Evolutionary conservation across 2,113 vertebrate genomes (phyloP).

Genomic region (Merops nubicus): DNA sequence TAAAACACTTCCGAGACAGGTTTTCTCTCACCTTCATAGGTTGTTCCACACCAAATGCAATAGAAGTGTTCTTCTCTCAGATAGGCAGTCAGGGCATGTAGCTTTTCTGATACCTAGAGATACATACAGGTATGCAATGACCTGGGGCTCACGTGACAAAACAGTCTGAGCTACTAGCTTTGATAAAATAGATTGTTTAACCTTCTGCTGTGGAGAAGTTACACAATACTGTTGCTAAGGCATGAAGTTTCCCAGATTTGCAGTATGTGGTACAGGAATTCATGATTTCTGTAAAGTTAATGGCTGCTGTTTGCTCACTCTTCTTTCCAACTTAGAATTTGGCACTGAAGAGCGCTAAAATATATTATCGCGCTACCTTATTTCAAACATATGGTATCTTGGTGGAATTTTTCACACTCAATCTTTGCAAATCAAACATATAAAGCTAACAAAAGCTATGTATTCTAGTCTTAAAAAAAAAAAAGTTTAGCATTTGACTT

Average conservation of each 20-base stretch:
- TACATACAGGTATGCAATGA: background rate
- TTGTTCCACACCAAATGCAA: constrained; percentile 96
- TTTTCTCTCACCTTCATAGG: constrained; percentile 87
- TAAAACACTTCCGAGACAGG: background rate
- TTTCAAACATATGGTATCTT: background rate
- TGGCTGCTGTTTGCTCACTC: background rate
- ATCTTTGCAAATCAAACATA: background rate
- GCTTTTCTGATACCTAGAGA: constrained; percentile 86
- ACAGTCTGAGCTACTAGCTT: background rate
- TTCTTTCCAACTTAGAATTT: background rate
- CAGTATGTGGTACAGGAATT: background rate
- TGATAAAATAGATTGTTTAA: background rate
- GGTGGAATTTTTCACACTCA: background rate
- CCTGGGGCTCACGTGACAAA: background rate
- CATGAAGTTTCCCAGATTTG: background rate
- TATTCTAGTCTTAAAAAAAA: background rate
- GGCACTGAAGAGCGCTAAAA: background rate
- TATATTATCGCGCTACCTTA: background rate
- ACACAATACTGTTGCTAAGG: background rate
- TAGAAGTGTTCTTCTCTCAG: constrained; percentile 89
- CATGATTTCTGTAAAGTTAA: background rate
- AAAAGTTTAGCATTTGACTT: background rate
- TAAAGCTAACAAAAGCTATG: background rate
- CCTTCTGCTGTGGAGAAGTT: background rate
- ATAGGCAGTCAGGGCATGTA: constrained; percentile 89